These are phyloP conservation scores for Delichon dasypus DNA, from an alignment of 2,797 vertebrate genomes.

Conservation along the genomic window DNA sequence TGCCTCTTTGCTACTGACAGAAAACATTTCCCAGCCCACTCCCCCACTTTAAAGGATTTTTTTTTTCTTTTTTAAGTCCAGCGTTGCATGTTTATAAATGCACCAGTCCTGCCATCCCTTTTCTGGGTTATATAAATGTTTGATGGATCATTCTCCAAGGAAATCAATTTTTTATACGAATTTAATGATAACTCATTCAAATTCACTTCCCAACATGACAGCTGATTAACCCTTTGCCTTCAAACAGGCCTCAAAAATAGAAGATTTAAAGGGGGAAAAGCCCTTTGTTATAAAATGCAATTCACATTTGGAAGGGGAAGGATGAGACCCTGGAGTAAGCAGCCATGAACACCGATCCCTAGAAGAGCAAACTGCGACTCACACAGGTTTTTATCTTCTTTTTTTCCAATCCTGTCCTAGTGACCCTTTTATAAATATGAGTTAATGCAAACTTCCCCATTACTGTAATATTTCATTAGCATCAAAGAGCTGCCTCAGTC, in stretches of 20 bases:
- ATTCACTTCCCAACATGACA: slow-evolving; percentile 58
- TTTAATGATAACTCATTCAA: slow-evolving; percentile 72
- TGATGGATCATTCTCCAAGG: slow-evolving; percentile 63
- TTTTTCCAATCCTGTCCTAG: neutral
- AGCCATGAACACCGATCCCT: neutral
- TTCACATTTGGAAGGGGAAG: neutral
- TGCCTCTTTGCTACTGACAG: neutral
- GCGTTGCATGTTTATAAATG: neutral
- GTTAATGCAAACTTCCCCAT: slow-evolving; percentile 28
- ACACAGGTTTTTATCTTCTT: neutral
- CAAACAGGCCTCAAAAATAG: neutral
- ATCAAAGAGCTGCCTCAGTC: slow-evolving; percentile 50
- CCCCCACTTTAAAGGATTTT: neutral
- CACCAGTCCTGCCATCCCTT: slow-evolving; percentile 9
- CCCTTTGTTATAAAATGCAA: neutral
- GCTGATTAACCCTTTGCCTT: slow-evolving; percentile 69
- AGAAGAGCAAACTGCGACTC: neutral
- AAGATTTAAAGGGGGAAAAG: neutral
- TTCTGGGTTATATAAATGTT: slow-evolving; percentile 76
- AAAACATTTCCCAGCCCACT: neutral
- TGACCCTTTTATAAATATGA: neutral
- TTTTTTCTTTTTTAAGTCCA: neutral
- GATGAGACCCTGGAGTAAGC: neutral
- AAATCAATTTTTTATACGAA: slow-evolving; percentile 77
- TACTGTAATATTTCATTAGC: slow-evolving; percentile 51